Evolutionary conservation across 92 coral and sea anemone species (phyloP).

Genomic region (Isaurus tuberculatus): DNA sequence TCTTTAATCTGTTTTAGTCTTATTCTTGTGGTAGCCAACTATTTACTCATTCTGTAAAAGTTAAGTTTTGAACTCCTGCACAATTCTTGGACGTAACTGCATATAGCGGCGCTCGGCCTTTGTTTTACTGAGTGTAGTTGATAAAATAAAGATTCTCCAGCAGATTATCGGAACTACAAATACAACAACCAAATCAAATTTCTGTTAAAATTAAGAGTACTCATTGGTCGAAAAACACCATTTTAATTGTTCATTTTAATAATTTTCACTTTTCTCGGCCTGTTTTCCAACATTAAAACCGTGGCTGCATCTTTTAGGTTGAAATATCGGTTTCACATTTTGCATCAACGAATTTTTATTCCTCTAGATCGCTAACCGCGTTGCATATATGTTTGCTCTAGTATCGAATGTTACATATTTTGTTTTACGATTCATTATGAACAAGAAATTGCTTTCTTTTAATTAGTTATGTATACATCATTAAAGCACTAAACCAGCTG

Average conservation of each 20-base stretch:
- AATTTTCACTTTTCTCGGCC: not conserved
- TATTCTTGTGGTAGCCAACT: not conserved
- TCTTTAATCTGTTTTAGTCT: not conserved
- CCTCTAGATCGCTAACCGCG: too few species aligned
- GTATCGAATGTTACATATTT: not conserved
- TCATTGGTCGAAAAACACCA: not conserved
- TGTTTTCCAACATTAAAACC: not conserved
- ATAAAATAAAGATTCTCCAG: not conserved
- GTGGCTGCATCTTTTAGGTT: not conserved
- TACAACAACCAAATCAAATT: not conserved
- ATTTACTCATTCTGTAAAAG: slow-evolving; percentile 1
- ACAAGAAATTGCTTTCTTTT: not conserved
- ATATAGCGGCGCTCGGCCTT: not conserved
- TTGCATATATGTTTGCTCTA: not conserved
- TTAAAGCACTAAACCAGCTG: not conserved
- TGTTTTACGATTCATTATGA: not conserved
- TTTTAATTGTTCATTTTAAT: not conserved
- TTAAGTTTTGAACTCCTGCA: not conserved
- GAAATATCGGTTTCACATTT: not conserved
- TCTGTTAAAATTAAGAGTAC: not conserved
- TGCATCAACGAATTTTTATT: not conserved
- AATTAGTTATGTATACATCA: not conserved
- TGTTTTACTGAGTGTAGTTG: not conserved
- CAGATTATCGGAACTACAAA: not conserved
- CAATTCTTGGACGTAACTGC: not conserved